These are phyloP conservation scores for Philereme vetulata DNA, from an alignment of 2,888 invertebrate genomes.

Conservation along the genomic window DNA sequence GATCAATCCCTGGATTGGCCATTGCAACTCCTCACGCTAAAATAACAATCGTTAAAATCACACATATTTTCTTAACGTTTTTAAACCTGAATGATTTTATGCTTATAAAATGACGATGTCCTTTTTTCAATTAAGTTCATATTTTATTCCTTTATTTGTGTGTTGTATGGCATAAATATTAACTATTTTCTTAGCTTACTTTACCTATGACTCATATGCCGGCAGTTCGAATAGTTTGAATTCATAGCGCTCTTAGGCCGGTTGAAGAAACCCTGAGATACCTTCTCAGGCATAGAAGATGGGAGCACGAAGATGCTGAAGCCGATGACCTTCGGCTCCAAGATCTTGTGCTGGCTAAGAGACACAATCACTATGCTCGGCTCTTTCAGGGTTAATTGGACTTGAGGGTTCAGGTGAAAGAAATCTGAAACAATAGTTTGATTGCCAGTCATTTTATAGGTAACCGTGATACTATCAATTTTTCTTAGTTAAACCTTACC, in stretches of 20 bases:
- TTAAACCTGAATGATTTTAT: no score
- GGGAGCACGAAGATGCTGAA: slow-evolving; percentile 92
- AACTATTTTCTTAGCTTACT: background rate
- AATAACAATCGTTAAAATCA: no score
- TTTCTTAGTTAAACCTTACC: no score
- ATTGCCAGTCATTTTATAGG: background rate
- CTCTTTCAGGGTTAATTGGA: slow-evolving; percentile 91
- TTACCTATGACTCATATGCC: slow-evolving; percentile 88
- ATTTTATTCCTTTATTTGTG: no score
- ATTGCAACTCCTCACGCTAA: no score
- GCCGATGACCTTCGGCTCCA: slow-evolving; percentile 96
- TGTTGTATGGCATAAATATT: no score
- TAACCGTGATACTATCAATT: no score
- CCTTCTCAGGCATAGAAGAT: slow-evolving; percentile 88
- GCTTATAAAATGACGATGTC: no score
- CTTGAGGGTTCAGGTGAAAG: slow-evolving; percentile 96
- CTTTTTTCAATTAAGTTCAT: no score
- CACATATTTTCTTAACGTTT: no score
- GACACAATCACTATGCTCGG: slow-evolving; percentile 88
- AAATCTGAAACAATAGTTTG: slow-evolving; percentile 83
- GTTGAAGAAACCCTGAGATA: slow-evolving; percentile 92
- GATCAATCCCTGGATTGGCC: no score
- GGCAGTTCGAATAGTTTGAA: slow-evolving; percentile 95
- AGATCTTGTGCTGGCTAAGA: slow-evolving; percentile 94
- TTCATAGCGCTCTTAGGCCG: slow-evolving; percentile 93